These are phyloP conservation scores for Heliconius ethilla DNA, from an alignment of 2,888 invertebrate species.

Conservation along the genomic window DNA sequence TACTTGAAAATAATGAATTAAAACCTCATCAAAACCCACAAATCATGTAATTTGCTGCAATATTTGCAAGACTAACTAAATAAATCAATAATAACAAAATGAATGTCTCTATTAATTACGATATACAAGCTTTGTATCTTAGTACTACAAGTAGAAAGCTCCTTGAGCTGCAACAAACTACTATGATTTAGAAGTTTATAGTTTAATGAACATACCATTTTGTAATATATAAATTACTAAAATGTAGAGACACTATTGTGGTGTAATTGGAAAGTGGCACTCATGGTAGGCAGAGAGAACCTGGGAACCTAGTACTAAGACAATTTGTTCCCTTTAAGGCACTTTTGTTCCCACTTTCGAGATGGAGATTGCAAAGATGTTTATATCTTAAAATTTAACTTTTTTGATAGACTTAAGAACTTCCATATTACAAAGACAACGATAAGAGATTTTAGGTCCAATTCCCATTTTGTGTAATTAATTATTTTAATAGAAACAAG, in stretches of 20 bases:
- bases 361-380: too few relatives aligned
- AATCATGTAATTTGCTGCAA: constrained; percentile 23
- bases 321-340: too few relatives aligned
- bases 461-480: neutral
- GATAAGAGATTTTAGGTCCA: neutral
- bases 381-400: too few relatives aligned
- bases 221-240: constrained; percentile 1
- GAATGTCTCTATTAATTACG: constrained; percentile 10
- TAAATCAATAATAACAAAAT: constrained; percentile 6
- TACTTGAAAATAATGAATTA: neutral
- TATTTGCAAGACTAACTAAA: constrained; percentile 10
- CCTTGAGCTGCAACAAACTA: neutral
- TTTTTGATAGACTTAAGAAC: too few relatives aligned
- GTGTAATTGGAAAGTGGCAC: neutral
- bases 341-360: too few relatives aligned
- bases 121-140: constrained; percentile 9
- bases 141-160: constrained; percentile 20
- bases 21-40: neutral
- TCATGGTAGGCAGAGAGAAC: neutral
- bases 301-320: too few relatives aligned
- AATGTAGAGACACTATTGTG: neutral
- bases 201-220: neutral
- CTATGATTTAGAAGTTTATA: constrained; percentile 14
- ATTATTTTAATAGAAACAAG: neutral
- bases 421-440: too few relatives aligned